Base-by-base conservation (phyloP, 92 coral and sea anemone species). In the Zoanthus solanderi region DNA sequence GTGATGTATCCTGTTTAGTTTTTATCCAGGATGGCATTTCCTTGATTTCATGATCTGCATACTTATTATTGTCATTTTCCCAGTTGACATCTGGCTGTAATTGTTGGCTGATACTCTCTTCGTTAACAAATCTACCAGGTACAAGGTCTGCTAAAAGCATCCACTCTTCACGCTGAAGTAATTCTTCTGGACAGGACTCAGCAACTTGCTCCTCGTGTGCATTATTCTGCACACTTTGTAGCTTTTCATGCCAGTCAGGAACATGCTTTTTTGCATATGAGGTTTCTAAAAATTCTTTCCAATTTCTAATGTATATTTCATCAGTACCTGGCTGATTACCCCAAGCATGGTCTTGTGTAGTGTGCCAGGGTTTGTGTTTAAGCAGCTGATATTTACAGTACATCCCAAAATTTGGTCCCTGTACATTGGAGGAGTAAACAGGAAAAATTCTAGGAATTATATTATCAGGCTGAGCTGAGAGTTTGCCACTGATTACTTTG, bases 321-420 rank as follows among this genome's bases (percentile, higher is more conserved):
- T 91, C 85, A 54, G 85, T 58, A 47, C 78, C 79, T 74, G 79
- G 76, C 29, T 87, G 44, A 56, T 76, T 72, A 90, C 65, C 83
- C 91, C 91, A 81, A 63, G 90, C 90, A 86, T 87, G 69, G 11
- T 82, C 83, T 81, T 82, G 91, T 79, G 90, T 79, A 58, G 78
- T 78, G 74, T 65, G 86, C 91, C 93, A 90, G 32, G 93, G 93
- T 84, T 90, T 87, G 44, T 87, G 83, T 56, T 77, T 65, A 52
- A 90, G 89, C 50, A 90, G 90, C 79, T 90, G 91, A 71, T 87
- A 91, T 76, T 88, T 88, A 34, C 94, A 91, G 85, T 83, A 77
- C 23, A 88, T 71, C 14, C 66, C 86, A 68, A 88, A 88, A 83
- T 91, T 88, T 47, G 77, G 80, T 15, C 94, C 89, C 57, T 83